phyloP scores from a whole-genome alignment of 2,797 vertebrate species.

The Megaceryle alcyon region DNA sequence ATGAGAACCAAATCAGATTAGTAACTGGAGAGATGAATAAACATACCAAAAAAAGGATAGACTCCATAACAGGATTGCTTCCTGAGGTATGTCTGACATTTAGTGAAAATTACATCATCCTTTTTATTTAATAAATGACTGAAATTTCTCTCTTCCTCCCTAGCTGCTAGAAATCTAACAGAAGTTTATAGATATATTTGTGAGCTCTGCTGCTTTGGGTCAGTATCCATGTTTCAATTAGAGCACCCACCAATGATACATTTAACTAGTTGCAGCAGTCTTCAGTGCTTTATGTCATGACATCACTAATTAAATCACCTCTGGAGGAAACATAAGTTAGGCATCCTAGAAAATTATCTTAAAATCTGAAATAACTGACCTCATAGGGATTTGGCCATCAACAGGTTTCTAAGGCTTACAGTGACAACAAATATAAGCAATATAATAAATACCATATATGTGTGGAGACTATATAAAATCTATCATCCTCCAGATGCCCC shows the following conservation, averaged over 20 bases:
- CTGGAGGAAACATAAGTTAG: not conserved
- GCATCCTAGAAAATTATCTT: conserved; percentile 24
- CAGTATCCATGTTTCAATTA: not conserved
- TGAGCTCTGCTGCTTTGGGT: conserved; percentile 13
- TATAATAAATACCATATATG: not conserved
- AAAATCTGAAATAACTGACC: not conserved
- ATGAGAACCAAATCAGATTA: not conserved
- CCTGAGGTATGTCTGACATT: conserved; percentile 19
- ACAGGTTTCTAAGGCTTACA: not conserved
- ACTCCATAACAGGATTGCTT: not conserved
- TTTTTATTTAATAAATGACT: conserved; percentile 31
- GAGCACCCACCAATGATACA: not conserved
- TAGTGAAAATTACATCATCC: conserved; percentile 26
- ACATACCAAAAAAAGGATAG: not conserved
- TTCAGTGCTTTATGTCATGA: conserved; percentile 16
- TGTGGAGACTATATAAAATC: not conserved
- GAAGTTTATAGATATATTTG: not conserved
- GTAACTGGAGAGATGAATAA: not conserved
- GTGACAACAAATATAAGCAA: not conserved
- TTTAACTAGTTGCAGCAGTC: not conserved
- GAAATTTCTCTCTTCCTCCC: not conserved
- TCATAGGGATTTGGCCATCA: not conserved
- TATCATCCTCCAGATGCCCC: not conserved
- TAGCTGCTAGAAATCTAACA: not conserved
- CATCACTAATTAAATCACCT: conserved; percentile 34